These are phyloP conservation scores for Lophura nycthemera DNA, from an alignment of 2,113 vertebrate species.

Conservation along the genomic window DNA sequence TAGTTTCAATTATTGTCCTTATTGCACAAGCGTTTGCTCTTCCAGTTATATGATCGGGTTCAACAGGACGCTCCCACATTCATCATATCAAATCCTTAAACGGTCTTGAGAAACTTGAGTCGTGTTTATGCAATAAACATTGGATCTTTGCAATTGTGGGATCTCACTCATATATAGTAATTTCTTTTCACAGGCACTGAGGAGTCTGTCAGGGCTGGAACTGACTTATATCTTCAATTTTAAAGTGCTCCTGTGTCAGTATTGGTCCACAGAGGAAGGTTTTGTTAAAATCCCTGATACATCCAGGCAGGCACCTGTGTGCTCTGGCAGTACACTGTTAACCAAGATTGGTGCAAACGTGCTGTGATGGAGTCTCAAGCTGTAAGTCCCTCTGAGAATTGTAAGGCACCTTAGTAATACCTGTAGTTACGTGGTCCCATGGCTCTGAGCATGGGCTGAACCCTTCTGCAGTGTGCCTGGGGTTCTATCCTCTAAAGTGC, in stretches of 20 bases:
- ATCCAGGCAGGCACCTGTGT: neutral
- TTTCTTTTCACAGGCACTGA: neutral
- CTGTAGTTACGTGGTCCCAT: accelerated
- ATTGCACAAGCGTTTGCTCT: neutral
- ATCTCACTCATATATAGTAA: neutral
- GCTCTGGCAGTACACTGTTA: neutral
- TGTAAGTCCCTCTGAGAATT: neutral
- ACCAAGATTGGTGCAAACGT: accelerated
- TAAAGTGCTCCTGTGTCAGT: neutral
- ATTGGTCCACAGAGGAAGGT: neutral
- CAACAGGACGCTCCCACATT: neutral
- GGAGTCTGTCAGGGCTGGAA: neutral
- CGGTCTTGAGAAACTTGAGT: neutral
- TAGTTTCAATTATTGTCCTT: neutral
- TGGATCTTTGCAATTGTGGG: neutral
- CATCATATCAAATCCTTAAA: neutral
- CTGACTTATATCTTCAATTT: neutral
- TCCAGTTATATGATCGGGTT: neutral
- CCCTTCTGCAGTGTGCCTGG: no score
- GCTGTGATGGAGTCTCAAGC: neutral
- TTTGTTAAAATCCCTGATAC: neutral
- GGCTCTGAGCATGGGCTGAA: neutral
- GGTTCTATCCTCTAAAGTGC: neutral
- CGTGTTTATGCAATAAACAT: neutral
- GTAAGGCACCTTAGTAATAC: neutral